Evolutionary conservation across 2,797 vertebrate genomes (phyloP).

Genomic region (Cheracebus regulus): DNA sequence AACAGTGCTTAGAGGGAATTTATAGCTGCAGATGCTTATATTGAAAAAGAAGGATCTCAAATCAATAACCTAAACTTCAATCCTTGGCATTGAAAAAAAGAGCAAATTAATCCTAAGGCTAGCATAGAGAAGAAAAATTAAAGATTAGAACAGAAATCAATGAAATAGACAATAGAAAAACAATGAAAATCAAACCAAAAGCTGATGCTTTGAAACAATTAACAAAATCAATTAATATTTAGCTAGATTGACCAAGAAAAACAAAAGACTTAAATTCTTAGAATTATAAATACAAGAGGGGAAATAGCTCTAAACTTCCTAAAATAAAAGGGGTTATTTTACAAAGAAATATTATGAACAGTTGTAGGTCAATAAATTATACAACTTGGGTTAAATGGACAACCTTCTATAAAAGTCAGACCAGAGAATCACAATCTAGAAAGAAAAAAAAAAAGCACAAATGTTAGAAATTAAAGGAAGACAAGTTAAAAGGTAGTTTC

Average conservation of each 20-base stretch:
- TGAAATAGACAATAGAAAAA: neutral
- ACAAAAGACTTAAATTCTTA: neutral
- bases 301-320: neutral
- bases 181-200: neutral
- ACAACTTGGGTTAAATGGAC: neutral
- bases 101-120: neutral
- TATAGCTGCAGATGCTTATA: neutral
- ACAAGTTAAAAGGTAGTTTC: neutral
- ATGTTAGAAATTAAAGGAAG: neutral
- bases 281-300: neutral
- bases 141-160: neutral
- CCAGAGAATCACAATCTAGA: neutral
- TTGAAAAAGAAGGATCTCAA: neutral
- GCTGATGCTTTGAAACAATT: neutral
- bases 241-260: neutral
- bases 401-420: neutral
- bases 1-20: neutral
- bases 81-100: neutral
- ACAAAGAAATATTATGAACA: neutral
- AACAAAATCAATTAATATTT: neutral
- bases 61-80: neutral
- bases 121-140: neutral
- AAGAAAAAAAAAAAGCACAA: neutral
- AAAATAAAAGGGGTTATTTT: neutral
- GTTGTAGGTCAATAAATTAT: neutral